Percentiles rank a stretch among this genome's conserved stretches.
Conservation (phyloP, 2,888 invertebrate genomes). For the Eupithecia insigniata region DNA sequence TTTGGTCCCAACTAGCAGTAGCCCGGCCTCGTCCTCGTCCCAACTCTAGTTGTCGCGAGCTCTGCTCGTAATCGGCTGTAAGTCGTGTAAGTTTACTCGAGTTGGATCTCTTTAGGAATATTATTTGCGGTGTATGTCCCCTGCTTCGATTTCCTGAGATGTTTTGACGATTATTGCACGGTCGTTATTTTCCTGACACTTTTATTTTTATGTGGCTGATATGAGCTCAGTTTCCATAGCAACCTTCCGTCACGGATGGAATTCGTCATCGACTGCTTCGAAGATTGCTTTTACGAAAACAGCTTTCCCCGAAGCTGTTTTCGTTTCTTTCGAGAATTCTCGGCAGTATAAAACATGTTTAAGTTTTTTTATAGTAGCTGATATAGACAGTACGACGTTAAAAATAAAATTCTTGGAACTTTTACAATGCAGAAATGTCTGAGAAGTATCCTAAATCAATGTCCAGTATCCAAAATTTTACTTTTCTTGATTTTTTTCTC, state of each 20-base stretch:
- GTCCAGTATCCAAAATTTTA: too few species aligned
- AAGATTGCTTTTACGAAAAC: neutral
- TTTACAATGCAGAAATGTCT: neutral
- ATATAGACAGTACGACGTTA: neutral
- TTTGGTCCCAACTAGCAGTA: neutral
- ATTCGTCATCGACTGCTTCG: neutral
- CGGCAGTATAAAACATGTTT: neutral
- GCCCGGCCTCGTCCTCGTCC: neutral
- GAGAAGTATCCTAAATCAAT: neutral
- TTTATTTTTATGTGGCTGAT: neutral
- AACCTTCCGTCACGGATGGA: neutral
- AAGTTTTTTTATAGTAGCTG: neutral
- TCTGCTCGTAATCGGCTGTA: constrained; percentile 38
- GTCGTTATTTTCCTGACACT: neutral
- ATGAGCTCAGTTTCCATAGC: neutral
- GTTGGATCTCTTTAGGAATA: constrained; percentile 46
- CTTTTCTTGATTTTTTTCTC: too few species aligned
- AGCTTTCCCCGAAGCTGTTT: neutral
- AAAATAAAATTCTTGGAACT: neutral
- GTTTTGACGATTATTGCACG: neutral
- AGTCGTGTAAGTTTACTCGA: constrained; percentile 41
- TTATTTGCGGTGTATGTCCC: constrained; percentile 46
- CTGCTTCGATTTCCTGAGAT: neutral
- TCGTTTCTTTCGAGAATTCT: too few species aligned
- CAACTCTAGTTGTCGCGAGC: constrained; percentile 26